Conservation (phyloP, 2,797 vertebrate genomes). For the Cossypha polioptera region DNA sequence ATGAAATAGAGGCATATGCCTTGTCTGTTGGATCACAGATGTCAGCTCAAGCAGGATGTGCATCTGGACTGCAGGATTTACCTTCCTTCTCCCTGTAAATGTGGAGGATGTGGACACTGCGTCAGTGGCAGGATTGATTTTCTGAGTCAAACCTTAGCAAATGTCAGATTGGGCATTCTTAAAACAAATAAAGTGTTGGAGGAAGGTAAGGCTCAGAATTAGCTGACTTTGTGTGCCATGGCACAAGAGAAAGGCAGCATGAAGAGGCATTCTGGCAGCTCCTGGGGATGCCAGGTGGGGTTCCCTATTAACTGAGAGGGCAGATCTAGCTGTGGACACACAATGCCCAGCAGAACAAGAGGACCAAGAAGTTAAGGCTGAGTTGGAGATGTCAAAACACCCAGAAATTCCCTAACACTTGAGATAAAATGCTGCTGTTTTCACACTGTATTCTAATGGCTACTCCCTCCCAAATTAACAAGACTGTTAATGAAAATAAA, state of each 20-base stretch:
- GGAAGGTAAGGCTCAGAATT: not conserved
- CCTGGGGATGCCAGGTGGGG: not conserved
- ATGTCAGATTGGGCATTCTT: not conserved
- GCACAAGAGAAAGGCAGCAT: not conserved
- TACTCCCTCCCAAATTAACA: constrained; percentile 17
- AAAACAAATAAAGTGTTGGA: not conserved
- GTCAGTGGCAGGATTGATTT: not conserved
- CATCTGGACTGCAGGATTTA: not conserved
- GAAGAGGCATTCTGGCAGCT: not conserved
- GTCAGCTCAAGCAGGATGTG: not conserved
- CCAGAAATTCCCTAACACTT: not conserved
- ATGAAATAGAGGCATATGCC: constrained; percentile 61
- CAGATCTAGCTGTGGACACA: not conserved
- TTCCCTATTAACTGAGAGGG: not conserved
- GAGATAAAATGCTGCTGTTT: not conserved
- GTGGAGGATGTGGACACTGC: not conserved
- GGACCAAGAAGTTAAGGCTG: not conserved
- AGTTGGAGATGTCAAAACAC: not conserved
- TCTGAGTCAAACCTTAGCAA: not conserved
- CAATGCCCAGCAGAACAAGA: not conserved
- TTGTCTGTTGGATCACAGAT: not conserved
- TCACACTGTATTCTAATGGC: not conserved
- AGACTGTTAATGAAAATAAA: constrained; percentile 43
- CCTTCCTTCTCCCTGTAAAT: not conserved
- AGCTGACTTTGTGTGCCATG: rapidly evolving